Conservation (phyloP, 1,140 invertebrate species). For the Hylaeus volcanicus region DNA sequence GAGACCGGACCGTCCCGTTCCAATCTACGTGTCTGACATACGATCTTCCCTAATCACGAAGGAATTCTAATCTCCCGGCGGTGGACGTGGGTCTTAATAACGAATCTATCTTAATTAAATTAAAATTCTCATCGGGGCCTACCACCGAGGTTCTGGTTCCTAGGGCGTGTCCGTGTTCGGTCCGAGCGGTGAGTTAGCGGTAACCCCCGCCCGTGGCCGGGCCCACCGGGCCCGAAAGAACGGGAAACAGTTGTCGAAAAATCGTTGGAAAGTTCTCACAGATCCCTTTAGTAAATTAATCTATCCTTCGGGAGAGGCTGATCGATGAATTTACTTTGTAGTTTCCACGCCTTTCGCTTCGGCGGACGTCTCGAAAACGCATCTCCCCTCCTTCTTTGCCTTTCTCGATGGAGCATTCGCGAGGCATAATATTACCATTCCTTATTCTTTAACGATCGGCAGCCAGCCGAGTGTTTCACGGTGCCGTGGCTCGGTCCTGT, state of each 20-base stretch:
- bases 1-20: slow-evolving; percentile 1
- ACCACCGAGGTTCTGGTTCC: slow-evolving; percentile 50
- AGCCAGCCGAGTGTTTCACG: slow-evolving; percentile 54
- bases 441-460: slow-evolving; percentile 66
- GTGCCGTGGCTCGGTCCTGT: background rate
- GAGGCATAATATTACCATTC: slow-evolving; percentile 65
- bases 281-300: slow-evolving; percentile 14
- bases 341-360: slow-evolving; percentile 24
- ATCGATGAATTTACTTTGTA: slow-evolving; percentile 43
- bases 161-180: slow-evolving; percentile 64
- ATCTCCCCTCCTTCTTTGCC: background rate
- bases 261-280: slow-evolving; percentile 3
- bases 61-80: slow-evolving; percentile 60
- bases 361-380: background rate
- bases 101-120: slow-evolving; percentile 77
- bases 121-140: slow-evolving; percentile 72
- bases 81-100: slow-evolving; percentile 66
- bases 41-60: slow-evolving; percentile 35
- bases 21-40: slow-evolving; percentile 50
- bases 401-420: slow-evolving; percentile 23
- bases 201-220: background rate
- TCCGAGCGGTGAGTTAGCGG: background rate
- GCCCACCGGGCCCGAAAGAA: background rate
- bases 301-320: slow-evolving; percentile 1
- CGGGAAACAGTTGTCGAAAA: slow-evolving; percentile 31